Percentiles rank a stretch among this genome's conserved stretches.
Evolutionary conservation across 2,113 vertebrate species (phyloP).

Genomic region (Taxidea taxus): DNA sequence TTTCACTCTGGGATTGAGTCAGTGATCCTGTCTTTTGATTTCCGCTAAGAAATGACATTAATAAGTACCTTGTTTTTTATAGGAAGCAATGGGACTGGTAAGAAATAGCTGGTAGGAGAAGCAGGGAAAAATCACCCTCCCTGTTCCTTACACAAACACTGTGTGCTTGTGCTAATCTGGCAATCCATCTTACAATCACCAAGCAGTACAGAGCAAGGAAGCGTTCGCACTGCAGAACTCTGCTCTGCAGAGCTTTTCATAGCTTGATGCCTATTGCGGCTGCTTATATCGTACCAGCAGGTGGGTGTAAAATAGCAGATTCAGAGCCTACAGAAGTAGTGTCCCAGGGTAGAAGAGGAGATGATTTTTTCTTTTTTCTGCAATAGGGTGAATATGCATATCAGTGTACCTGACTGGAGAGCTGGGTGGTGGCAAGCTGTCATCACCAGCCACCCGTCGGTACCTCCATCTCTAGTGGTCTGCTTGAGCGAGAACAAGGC

Average conservation of each 20-base stretch:
- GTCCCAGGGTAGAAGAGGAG: conserved; percentile 72
- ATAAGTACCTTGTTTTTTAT: conserved; percentile 23
- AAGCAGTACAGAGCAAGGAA: conserved; percentile 51
- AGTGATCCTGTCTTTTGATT: conserved; percentile 35
- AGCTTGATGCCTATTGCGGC: conserved; percentile 68
- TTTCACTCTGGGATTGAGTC: background rate
- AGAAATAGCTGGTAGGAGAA: conserved; percentile 54
- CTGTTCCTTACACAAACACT: conserved; percentile 43
- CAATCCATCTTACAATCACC: conserved; percentile 73
- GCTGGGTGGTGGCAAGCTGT: conserved; percentile 80
- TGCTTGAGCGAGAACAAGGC: conserved; percentile 74
- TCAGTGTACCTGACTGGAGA: conserved; percentile 76
- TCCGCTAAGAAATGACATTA: conserved; percentile 57
- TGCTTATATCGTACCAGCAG: conserved; percentile 72
- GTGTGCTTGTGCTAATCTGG: conserved; percentile 68
- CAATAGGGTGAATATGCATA: conserved; percentile 74
- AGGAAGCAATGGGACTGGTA: conserved; percentile 34
- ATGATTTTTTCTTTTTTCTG: conserved; percentile 78
- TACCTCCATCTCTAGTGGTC: conserved; percentile 76
- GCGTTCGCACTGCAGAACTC: conserved; percentile 62
- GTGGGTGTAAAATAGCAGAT: conserved; percentile 73
- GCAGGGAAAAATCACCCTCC: conserved; percentile 39
- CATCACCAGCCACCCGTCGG: conserved; percentile 75
- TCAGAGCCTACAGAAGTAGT: conserved; percentile 67
- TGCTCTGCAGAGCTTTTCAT: conserved; percentile 75